Evolutionary conservation across 30 jellyfish, hydroid and myxozoan species (phyloP).

Genomic region (Turritopsis dohrnii): DNA sequence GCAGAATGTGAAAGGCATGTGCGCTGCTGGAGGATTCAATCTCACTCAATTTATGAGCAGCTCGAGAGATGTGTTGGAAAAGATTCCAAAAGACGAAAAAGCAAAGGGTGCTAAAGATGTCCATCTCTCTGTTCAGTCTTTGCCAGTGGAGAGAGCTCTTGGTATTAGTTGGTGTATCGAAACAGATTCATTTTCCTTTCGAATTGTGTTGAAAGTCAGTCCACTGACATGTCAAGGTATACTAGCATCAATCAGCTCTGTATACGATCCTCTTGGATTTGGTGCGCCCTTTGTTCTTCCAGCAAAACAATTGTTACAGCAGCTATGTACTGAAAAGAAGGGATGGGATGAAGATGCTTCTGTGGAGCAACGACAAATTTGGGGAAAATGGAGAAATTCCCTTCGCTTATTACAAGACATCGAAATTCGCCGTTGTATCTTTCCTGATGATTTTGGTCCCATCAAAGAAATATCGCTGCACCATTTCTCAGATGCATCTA

Average conservation of each 20-base stretch:
- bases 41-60: conserved; percentile 31
- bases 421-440: conserved; percentile 1
- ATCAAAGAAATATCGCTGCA: conserved; percentile 28
- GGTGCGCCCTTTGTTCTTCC: conserved; percentile 32
- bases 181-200: conserved; percentile 32
- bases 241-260: conserved; percentile 38
- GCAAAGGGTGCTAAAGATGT: conserved; percentile 15
- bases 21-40: conserved; percentile 38
- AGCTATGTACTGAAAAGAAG: conserved; percentile 6
- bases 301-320: conserved; percentile 29
- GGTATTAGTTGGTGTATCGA: conserved; percentile 46
- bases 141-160: conserved; percentile 26
- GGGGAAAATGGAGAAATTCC: conserved; percentile 40
- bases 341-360: conserved; percentile 35
- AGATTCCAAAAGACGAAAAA: conserved; percentile 9
- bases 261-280: conserved; percentile 43
- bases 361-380: conserved; percentile 14
- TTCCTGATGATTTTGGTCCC: conserved; percentile 4
- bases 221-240: conserved; percentile 44
- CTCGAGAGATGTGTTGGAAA: conserved; percentile 23
- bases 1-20: conserved; percentile 15
- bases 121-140: neutral
- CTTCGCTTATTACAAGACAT: conserved; percentile 12
- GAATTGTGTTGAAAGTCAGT: conserved; percentile 27
- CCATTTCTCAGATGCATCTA: conserved; percentile 40